Evolutionary conservation across 1,140 invertebrate genomes (phyloP).

Genomic region (Olivierus martensii): DNA sequence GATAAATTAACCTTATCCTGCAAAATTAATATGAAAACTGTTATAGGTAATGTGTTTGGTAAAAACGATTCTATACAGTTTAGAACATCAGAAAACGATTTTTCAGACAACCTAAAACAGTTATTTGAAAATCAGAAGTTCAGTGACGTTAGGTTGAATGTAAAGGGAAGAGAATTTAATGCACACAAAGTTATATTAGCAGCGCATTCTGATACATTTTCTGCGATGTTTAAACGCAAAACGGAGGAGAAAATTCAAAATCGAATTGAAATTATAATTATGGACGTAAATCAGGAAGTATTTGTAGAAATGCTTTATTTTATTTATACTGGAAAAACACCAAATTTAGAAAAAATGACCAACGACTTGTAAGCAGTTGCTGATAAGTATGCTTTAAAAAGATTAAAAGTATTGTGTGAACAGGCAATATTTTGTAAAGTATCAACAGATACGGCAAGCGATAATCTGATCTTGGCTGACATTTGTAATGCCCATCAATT

Average conservation of each 20-base stretch:
- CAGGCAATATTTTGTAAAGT: not conserved
- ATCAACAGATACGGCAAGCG: not conserved
- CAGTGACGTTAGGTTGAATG: slow-evolving; percentile 24
- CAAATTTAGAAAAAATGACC: too few relatives aligned
- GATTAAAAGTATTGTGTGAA: not conserved
- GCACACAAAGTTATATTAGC: not conserved
- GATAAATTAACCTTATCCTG: too few relatives aligned
- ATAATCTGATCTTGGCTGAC: not conserved
- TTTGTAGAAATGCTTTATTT: slow-evolving; percentile 91
- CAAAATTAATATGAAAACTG: too few relatives aligned
- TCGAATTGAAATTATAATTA: too few relatives aligned
- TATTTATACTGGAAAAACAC: slow-evolving; percentile 91
- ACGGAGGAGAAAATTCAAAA: slow-evolving; percentile 33
- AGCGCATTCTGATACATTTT: not conserved
- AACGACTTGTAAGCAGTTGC: too few relatives aligned
- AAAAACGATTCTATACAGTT: too few relatives aligned
- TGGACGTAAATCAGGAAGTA: slow-evolving; percentile 63
- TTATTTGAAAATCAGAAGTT: not conserved
- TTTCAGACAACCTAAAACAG: too few relatives aligned
- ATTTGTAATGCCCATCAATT: not conserved
- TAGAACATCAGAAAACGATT: too few relatives aligned
- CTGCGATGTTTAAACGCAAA: not conserved
- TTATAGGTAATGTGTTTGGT: too few relatives aligned
- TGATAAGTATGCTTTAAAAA: too few relatives aligned
- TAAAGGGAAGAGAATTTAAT: not conserved